These are phyloP conservation scores for Ailuropoda melanoleuca DNA, from an alignment of 2,113 vertebrate genomes.

Conservation along the genomic window DNA sequence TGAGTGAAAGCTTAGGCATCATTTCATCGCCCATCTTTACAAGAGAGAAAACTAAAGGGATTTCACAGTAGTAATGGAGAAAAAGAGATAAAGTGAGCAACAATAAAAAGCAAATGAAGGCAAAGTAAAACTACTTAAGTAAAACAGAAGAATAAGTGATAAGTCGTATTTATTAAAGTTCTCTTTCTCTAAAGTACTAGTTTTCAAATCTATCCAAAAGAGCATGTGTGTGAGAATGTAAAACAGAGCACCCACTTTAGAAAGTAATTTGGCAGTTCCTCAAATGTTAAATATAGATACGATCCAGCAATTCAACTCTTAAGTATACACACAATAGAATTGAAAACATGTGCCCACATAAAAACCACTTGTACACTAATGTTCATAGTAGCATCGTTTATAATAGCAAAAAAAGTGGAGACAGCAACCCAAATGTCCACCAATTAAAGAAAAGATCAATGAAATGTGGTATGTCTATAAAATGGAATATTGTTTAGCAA, in stretches of 20 bases:
- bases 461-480: not conserved
- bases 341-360: not conserved
- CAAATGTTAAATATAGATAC: not conserved
- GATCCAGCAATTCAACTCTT: not conserved
- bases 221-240: not conserved
- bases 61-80: not conserved
- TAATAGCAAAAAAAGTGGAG: not conserved
- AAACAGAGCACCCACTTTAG: not conserved
- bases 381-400: not conserved
- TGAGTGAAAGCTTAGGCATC: not conserved
- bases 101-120: not conserved
- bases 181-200: not conserved
- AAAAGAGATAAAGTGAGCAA: not conserved
- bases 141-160: not conserved
- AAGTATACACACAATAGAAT: not conserved
- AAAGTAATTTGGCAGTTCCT: not conserved
- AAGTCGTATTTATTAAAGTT: not conserved
- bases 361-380: not conserved
- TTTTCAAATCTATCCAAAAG: not conserved
- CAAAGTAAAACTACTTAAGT: not conserved
- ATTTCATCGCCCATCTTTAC: not conserved
- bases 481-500: not conserved
- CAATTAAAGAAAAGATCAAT: not conserved
- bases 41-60: not conserved
- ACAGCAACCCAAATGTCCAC: not conserved